Percentiles rank a stretch among this genome's conserved stretches.
Evolutionary conservation across 2,113 vertebrate genomes (phyloP).

Genomic region (Corynorhinus townsendii): DNA sequence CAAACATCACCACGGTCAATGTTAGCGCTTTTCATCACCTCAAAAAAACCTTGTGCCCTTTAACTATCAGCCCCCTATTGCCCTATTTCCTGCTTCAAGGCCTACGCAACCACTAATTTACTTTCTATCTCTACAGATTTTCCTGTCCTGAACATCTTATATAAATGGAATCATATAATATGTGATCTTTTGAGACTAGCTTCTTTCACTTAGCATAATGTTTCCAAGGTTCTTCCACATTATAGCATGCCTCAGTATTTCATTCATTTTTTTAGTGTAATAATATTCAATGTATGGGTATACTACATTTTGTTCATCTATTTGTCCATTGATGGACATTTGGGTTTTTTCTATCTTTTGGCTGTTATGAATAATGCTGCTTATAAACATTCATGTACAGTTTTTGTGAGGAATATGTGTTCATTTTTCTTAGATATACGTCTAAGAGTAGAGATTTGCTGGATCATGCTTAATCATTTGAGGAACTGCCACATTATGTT

Average conservation of each 20-base stretch:
- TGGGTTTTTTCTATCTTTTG: constrained; percentile 15
- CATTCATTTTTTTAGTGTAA: not conserved
- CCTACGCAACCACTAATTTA: not conserved
- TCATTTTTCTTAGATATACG: not conserved
- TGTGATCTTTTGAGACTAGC: not conserved
- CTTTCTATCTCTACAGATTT: not conserved
- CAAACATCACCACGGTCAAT: not conserved
- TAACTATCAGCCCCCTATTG: not conserved
- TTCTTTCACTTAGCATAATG: not conserved
- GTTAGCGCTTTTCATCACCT: not conserved
- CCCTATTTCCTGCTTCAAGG: not conserved
- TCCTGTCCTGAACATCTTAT: not conserved
- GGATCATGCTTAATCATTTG: not conserved
- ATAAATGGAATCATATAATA: not conserved
- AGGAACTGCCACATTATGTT: not conserved
- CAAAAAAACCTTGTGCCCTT: not conserved
- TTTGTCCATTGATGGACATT: not conserved
- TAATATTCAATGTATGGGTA: not conserved
- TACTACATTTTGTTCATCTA: not conserved
- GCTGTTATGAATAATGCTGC: not conserved
- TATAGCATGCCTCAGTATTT: not conserved
- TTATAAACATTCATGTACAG: not conserved
- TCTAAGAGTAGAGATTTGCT: not conserved
- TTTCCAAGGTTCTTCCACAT: not conserved
- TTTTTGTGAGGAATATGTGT: not conserved